These are phyloP conservation scores for Momotus momota DNA, from an alignment of 2,797 vertebrate species.

Conservation along the genomic window DNA sequence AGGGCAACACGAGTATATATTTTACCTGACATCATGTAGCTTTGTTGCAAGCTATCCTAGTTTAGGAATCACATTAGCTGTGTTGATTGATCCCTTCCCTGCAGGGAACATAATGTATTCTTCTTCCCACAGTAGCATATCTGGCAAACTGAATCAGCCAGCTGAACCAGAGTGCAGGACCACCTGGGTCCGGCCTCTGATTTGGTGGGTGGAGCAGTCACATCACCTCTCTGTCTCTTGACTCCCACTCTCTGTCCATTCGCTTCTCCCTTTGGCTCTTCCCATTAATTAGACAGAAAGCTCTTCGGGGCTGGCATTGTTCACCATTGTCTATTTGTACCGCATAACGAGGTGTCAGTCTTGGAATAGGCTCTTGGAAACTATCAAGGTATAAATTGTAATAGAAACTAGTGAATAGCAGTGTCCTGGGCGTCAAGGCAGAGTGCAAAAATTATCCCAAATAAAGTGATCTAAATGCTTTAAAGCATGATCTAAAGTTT, in stretches of 20 bases:
- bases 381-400: neutral
- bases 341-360: neutral
- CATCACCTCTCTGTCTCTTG: neutral
- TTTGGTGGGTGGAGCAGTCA: neutral
- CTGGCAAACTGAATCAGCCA: neutral
- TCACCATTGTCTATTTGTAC: neutral
- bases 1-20: neutral
- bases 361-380: conserved; percentile 3
- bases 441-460: neutral
- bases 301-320: neutral
- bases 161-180: neutral
- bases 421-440: neutral
- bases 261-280: neutral
- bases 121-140: neutral
- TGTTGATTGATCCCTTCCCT: neutral
- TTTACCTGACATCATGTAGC: neutral
- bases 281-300: neutral
- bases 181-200: neutral
- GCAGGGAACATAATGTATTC: neutral
- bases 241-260: neutral
- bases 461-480: neutral
- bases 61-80: neutral
- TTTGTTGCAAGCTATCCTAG: neutral
- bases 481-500: conserved; percentile 1
- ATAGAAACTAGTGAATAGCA: conserved; percentile 8